These are phyloP conservation scores for Agrochola circellaris DNA, from an alignment of 2,888 invertebrate species.

Conservation along the genomic window DNA sequence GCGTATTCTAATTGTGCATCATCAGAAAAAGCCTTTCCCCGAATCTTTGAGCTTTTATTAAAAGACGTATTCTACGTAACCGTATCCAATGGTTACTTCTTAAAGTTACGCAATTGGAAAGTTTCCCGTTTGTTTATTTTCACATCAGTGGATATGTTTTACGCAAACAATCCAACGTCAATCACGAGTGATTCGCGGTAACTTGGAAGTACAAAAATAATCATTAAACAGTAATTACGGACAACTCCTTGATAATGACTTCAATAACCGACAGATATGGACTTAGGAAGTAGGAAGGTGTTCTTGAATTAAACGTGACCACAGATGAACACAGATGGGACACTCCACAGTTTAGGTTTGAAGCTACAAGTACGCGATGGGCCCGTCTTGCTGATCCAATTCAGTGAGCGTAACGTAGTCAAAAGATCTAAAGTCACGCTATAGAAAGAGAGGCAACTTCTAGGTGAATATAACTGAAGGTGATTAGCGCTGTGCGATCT, in stretches of 20 bases:
- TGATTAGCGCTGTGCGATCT: no score
- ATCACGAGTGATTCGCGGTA: slow-evolving; percentile 60
- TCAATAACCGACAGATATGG: slow-evolving; percentile 57
- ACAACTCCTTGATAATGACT: slow-evolving; percentile 66
- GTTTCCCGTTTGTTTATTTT: slow-evolving; percentile 65
- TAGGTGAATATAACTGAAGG: no score
- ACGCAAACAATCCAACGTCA: slow-evolving; percentile 70
- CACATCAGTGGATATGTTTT: slow-evolving; percentile 67
- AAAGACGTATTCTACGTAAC: slow-evolving; percentile 50
- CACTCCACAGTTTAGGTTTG: no score
- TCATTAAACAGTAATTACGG: slow-evolving; percentile 67
- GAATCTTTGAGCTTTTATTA: slow-evolving; percentile 28
- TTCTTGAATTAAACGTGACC: not conserved
- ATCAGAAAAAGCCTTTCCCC: slow-evolving; percentile 28
- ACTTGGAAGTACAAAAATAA: slow-evolving; percentile 61
- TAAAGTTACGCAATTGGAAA: slow-evolving; percentile 65
- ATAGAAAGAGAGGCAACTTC: no score
- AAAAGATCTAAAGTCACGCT: no score
- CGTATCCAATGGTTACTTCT: slow-evolving; percentile 48
- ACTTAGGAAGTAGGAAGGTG: slow-evolving; percentile 20
- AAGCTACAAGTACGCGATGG: no score
- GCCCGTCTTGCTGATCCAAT: no score
- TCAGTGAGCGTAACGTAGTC: no score
- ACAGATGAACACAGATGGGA: no score
- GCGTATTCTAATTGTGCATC: not conserved